Evolutionary conservation across 2,888 invertebrate genomes (phyloP), one percentile per base, ranked within the genome.

Genomic region (Druceiella hillmani): DNA sequence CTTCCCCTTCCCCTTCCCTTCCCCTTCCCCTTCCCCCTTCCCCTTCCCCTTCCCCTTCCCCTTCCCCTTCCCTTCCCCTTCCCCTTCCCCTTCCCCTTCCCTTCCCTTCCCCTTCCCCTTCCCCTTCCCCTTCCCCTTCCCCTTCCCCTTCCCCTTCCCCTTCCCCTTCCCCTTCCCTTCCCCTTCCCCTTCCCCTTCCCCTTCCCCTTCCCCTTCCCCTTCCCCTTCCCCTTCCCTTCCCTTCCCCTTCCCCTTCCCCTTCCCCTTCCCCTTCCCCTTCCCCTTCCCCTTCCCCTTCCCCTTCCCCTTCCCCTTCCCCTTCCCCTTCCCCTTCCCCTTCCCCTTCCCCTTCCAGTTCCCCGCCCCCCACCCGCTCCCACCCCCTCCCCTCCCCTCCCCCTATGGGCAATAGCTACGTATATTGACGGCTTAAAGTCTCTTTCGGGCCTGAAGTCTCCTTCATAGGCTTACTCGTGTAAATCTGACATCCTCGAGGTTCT

Each of bases 131-230:
- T 25, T 34, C 10, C 25, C 35, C 14, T n/a, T 22, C 10, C 26
- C 37, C n/a, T 15, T 13, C 15, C 26, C 32, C 7, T 30, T 17
- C 20, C 22, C 38, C 24, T 41, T 27, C 2, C 29, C 22, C 12
- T 14, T 40, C 17, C 4, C 22, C 16, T 45, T 40, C 4, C 31
- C 43, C 10, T 17, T 36, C n/a, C 36, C 36, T 22, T 37, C 30
- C 24, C 25, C 40, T 6, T 15, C 17, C 33, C 22, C 10, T 14
- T 27, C 22, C 22, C 11, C 38, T 37, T 2, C 11, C 26, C 12
- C 39, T 36, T 5, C 39, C 36, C 6, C 47, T 46, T 1, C 44
- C 22, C 1, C 30, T 24, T 1, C 45, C 48, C 7, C n/a, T n/a
- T n/a, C n/a, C n/a, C n/a, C n/a, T n/a, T n/a, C n/a, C n/a, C n/a